Base-by-base conservation (phyloP, 2,888 invertebrate genomes). In the Helicoverpa assulta region DNA sequence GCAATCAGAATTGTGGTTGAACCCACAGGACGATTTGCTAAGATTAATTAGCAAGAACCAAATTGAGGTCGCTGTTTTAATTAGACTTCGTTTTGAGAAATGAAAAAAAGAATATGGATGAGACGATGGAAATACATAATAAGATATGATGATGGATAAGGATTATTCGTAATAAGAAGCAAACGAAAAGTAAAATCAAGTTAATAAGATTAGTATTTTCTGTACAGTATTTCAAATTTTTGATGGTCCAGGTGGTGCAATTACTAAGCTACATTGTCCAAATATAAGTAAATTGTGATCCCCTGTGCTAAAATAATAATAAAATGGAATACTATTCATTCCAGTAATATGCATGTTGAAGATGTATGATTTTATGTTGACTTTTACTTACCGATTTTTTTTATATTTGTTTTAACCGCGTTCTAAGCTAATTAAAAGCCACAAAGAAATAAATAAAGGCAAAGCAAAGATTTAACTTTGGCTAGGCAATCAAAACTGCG, bases 1-100 rank as follows among this genome's bases (percentile, higher is more conserved):
- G 90, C 89, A 92, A 94, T 93, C 93, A 91, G 87, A 87, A 86
- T 67, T 82, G 84, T 68, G 82, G 84, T 76, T 67, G 56, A 73
- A 81, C 79, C 78, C 81, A 78, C 64, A 76, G 66, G 81, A 87
- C 88, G 86, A 92, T 91, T 91, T 91, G 91, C 89, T 89, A 88
- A 86, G 91, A 90, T 93, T 92, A 92, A 93, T 93, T 92, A 92
- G 90, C 85, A 85, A 88, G 79, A 85, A 83, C 78, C 83, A n/a
- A 88, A 86, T 71, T 73, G 82, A 75, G 75, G 75, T 73, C 69
- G 37, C 66, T 43, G 54, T 77, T 73, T 77, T 81, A 81, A 81
- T 83, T 78, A 80, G 76, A 76, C 61, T 80, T 54, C 63, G 54
- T 67, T 79, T 79, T 61, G 47, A 47, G 14, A 54, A 57, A 52